phyloP scores from a whole-genome alignment of 2,797 vertebrate species.

The Mormyrus hasselquistii region DNA sequence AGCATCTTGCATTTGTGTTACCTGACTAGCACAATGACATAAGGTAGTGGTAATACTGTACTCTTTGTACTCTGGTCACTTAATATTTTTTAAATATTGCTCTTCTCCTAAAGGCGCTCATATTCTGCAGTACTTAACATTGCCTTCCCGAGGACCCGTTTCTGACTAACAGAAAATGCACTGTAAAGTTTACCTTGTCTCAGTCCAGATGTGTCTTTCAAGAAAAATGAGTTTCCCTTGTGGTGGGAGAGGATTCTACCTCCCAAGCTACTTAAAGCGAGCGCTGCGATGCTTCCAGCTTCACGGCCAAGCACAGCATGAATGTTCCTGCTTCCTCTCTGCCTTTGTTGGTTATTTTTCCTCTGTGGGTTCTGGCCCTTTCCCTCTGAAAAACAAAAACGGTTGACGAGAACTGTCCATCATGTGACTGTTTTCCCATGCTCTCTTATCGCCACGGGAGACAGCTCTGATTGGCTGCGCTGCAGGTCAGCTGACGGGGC shows the following conservation, averaged over 20 bases:
- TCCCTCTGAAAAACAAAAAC: background rate
- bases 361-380: background rate
- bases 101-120: background rate
- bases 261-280: slow-evolving; percentile 1
- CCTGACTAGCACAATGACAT: background rate
- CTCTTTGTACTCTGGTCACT: background rate
- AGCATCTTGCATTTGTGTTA: background rate
- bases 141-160: background rate
- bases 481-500: background rate
- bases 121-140: background rate
- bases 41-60: background rate
- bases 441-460: background rate
- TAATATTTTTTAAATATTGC: background rate
- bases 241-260: slow-evolving; percentile 14
- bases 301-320: slow-evolving; percentile 32
- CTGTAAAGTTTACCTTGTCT: background rate
- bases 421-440: background rate
- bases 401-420: background rate
- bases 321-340: background rate
- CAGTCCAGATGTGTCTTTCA: slow-evolving; percentile 9
- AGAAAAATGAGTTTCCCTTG: slow-evolving; percentile 18
- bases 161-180: background rate
- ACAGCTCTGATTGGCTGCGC: background rate
- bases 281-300: slow-evolving; percentile 11
- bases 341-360: background rate